Percentiles rank a stretch among this genome's conserved stretches.
Evolutionary conservation across 2,888 invertebrate species (phyloP).

Genomic region (Osedax frankpressi): DNA sequence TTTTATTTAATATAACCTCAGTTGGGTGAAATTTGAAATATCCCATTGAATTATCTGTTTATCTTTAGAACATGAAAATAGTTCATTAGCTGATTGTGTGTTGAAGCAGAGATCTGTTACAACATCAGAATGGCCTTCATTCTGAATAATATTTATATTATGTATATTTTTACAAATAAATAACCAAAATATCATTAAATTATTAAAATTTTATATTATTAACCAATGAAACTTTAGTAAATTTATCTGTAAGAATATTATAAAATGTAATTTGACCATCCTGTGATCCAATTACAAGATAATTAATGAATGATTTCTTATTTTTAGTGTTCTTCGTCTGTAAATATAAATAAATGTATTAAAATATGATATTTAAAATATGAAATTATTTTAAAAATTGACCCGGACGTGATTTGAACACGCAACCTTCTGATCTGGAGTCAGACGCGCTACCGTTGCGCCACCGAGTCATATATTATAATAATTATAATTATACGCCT

Average conservation of each 20-base stretch:
- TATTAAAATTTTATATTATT: neutral
- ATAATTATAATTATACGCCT: too few species aligned
- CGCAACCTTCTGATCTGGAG: too few species aligned
- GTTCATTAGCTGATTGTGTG: slow-evolving; percentile 38
- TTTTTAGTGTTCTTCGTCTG: neutral
- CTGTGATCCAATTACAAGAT: neutral
- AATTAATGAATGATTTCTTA: neutral
- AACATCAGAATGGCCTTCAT: slow-evolving; percentile 50
- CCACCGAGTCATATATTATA: too few species aligned
- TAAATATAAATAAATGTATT: neutral
- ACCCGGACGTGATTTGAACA: too few species aligned
- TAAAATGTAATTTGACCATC: neutral
- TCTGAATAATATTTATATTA: slow-evolving; percentile 44
- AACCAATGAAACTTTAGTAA: neutral
- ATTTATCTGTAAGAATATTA: neutral
- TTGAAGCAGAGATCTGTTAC: slow-evolving; percentile 56
- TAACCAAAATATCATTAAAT: neutral
- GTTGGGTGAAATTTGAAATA: slow-evolving; percentile 18
- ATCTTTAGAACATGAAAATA: slow-evolving; percentile 55
- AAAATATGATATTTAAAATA: too few species aligned
- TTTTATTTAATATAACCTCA: too few species aligned
- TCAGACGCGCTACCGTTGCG: too few species aligned
- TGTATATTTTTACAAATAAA: neutral
- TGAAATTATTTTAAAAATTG: too few species aligned
- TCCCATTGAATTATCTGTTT: slow-evolving; percentile 47